Conservation (phyloP, 2,888 invertebrate species). For the Stenurella melanura region DNA sequence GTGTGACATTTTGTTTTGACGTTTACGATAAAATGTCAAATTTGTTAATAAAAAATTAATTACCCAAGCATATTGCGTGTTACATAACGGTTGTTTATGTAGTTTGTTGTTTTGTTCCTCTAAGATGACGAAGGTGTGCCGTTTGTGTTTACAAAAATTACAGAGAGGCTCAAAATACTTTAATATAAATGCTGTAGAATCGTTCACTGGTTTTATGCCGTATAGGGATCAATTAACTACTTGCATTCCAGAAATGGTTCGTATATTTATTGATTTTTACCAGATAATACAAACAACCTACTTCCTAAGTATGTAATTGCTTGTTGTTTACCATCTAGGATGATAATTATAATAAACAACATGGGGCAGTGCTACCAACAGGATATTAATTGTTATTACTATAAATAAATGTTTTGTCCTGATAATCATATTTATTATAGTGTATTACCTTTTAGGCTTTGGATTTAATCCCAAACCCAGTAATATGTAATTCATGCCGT, state of each 20-base stretch:
- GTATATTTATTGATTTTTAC: constrained; percentile 40
- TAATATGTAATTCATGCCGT: constrained; percentile 62
- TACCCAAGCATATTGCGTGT: constrained; percentile 48
- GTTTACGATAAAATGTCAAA: constrained; percentile 63
- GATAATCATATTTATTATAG: background rate
- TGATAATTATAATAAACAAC: background rate
- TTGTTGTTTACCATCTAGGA: background rate
- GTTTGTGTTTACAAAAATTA: constrained; percentile 62
- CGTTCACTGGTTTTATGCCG: constrained; percentile 66
- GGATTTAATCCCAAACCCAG: constrained; percentile 63
- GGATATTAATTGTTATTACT: background rate
- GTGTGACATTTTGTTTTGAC: constrained; percentile 60
- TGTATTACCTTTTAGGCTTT: constrained; percentile 55
- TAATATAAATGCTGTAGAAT: constrained; percentile 65
- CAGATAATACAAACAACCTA: background rate
- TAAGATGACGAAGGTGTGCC: constrained; percentile 65
- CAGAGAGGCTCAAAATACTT: constrained; percentile 64
- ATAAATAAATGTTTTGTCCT: background rate
- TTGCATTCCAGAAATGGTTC: constrained; percentile 66
- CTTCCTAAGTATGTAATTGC: background rate
- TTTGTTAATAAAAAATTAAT: constrained; percentile 53
- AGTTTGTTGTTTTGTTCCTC: constrained; percentile 7
- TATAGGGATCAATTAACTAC: constrained; percentile 65
- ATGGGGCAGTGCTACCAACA: background rate
- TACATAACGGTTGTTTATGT: constrained; percentile 48